phyloP scores from a whole-genome alignment of 2,113 vertebrate genomes.

The Gymnorhina tibicen region DNA sequence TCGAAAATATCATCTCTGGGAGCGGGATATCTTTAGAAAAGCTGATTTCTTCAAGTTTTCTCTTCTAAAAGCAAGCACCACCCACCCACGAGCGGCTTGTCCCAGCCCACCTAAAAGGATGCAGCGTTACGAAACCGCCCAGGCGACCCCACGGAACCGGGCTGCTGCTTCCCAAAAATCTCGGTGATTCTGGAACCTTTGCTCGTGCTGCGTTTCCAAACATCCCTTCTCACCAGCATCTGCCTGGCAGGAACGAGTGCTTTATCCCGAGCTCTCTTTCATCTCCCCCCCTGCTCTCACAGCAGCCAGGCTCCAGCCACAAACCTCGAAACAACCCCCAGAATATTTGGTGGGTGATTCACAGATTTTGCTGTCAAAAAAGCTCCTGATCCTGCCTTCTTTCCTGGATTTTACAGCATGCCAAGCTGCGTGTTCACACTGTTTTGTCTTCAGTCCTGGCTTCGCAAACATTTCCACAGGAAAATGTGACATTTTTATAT shows the following conservation, averaged over 20 bases:
- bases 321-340: background rate
- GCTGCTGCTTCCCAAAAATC: background rate
- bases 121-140: background rate
- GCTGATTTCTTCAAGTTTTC: background rate
- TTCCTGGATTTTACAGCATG: background rate
- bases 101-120: background rate
- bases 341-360: background rate
- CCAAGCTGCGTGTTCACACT: background rate
- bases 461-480: background rate
- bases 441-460: background rate
- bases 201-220: background rate
- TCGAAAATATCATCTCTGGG: background rate
- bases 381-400: background rate
- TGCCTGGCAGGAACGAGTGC: background rate
- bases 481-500: background rate
- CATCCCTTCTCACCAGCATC: background rate
- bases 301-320: background rate
- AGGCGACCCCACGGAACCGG: background rate
- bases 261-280: background rate
- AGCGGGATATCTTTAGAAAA: background rate
- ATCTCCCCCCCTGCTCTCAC: background rate
- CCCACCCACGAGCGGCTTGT: background rate
- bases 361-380: constrained; percentile 4
- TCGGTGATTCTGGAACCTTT: background rate
- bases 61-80: background rate